A percentile compares a stretch with the other conserved stretches of the same genome.
These are phyloP conservation scores for Calameuta idolon DNA, from an alignment of 2,888 invertebrate species.

Conservation along the genomic window DNA sequence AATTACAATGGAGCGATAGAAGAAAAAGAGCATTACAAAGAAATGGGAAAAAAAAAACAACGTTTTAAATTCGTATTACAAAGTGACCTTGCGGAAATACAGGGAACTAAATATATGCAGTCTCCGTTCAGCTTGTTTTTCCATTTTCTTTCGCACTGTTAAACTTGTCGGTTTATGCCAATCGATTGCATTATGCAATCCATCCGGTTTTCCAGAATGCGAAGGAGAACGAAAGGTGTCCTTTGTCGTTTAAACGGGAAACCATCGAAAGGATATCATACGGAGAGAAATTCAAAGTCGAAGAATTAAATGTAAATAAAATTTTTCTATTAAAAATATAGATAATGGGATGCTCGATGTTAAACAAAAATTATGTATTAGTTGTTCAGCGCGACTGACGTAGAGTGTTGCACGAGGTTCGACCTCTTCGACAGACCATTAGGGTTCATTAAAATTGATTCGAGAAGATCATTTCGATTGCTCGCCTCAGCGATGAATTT, in stretches of 20 bases:
- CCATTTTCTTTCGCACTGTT: background rate
- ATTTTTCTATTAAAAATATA: background rate
- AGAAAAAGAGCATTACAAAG: background rate
- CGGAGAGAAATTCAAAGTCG: background rate
- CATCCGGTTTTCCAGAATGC: background rate
- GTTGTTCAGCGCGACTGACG: background rate
- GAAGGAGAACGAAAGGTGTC: background rate
- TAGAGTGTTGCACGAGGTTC: background rate
- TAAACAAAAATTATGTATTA: background rate
- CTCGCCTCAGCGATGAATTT: constrained; percentile 24
- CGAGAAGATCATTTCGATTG: constrained; percentile 1
- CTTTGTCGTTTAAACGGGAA: background rate
- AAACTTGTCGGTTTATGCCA: background rate
- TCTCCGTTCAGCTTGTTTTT: background rate
- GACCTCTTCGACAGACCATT: background rate
- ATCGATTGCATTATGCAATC: background rate
- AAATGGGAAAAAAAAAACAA: accelerated
- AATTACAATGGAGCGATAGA: background rate
- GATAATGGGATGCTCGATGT: background rate
- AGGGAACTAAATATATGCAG: background rate
- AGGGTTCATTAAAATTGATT: constrained; percentile 9
- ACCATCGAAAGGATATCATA: background rate
- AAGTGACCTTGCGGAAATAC: background rate
- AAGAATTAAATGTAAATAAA: background rate
- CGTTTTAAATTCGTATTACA: background rate